Evolutionary conservation across 1,140 invertebrate species (phyloP).

Genomic region (Temnothorax nylanderi): DNA sequence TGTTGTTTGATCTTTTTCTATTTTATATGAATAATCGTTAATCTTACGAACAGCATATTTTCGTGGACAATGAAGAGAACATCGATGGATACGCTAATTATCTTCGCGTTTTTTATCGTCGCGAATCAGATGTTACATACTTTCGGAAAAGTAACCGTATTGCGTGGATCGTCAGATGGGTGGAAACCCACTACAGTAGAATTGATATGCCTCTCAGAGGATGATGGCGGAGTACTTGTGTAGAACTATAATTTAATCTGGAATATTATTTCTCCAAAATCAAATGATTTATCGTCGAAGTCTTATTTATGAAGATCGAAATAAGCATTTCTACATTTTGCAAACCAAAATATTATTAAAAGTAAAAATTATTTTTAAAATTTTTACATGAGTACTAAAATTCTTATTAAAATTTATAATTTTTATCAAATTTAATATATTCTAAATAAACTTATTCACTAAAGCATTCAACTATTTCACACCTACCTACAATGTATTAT

Average conservation of each 20-base stretch:
- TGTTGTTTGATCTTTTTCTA: too few relatives aligned
- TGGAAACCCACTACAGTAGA: neutral
- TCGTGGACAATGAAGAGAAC: neutral
- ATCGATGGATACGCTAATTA: neutral
- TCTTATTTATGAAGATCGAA: neutral
- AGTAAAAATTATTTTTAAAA: neutral
- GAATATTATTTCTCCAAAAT: neutral
- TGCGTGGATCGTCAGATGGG: neutral
- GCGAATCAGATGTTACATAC: neutral
- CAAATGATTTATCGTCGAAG: conserved; percentile 25
- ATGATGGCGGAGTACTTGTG: conserved; percentile 60
- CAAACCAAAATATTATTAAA: neutral
- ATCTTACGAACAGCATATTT: neutral
- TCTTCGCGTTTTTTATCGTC: neutral
- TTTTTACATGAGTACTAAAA: neutral
- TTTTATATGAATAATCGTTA: neutral
- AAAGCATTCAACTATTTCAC: neutral
- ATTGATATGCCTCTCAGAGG: conserved; percentile 58
- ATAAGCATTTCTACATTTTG: neutral
- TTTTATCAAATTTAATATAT: neutral
- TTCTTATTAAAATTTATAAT: neutral
- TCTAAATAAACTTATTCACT: neutral
- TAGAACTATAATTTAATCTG: conserved; percentile 61
- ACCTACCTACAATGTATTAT: neutral
- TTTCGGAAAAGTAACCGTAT: neutral